Conservation (phyloP, 2,113 vertebrate genomes). For the Physeter macrocephalus region DNA sequence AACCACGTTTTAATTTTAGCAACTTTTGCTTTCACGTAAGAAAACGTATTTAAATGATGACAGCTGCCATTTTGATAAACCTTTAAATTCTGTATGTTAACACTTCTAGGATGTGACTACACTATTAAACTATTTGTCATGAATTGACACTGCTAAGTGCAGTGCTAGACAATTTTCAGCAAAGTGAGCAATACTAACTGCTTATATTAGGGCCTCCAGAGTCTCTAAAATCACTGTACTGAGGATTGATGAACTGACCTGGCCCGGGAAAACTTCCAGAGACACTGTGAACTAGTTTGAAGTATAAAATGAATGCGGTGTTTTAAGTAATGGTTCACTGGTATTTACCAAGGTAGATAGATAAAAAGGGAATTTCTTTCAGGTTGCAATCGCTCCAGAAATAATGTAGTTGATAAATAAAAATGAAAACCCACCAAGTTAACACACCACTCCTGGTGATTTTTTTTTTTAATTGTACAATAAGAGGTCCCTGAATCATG, state of each 20-base stretch:
- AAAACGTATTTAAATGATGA: conserved; percentile 8
- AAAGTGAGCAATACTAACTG: conserved; percentile 5
- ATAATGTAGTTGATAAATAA: neutral
- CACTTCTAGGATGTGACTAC: neutral
- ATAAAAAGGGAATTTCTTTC: neutral
- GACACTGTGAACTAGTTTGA: neutral
- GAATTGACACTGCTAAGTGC: neutral
- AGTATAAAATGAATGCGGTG: conserved; percentile 11
- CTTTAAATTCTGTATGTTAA: neutral
- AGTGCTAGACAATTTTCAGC: neutral
- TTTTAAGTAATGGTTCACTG: neutral
- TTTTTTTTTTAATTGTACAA: neutral
- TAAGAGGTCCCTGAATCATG: neutral
- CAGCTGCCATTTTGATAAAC: conserved; percentile 27
- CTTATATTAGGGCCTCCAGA: neutral
- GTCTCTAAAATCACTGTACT: neutral
- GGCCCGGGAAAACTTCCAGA: neutral
- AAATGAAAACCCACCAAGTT: neutral
- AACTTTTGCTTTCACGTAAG: conserved; percentile 1
- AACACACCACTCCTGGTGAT: neutral
- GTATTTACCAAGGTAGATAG: neutral
- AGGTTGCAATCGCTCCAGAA: neutral
- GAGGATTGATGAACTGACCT: neutral
- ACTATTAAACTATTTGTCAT: conserved; percentile 16
- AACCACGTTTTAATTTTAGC: neutral